Evolutionary conservation across 2,888 invertebrate species (phyloP).

Genomic region (Minunthozetes semirufus): DNA sequence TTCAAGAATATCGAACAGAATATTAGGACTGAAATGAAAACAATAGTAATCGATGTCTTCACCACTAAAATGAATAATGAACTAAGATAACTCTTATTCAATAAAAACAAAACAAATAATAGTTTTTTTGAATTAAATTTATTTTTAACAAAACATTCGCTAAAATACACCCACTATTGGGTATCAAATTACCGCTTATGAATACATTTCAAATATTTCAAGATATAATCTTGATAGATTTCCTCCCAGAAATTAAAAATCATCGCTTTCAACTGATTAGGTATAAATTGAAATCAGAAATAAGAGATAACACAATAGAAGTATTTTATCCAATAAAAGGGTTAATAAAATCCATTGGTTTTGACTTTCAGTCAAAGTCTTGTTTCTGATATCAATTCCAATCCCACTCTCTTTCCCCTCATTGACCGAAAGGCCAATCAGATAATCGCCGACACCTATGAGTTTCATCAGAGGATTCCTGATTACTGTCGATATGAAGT

Average conservation of each 20-base stretch:
- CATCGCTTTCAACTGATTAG: not conserved
- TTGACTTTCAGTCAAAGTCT: not conserved
- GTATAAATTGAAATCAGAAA: slow-evolving; percentile 1
- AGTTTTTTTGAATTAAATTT: not conserved
- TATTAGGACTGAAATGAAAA: slow-evolving; percentile 1
- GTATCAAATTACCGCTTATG: no score
- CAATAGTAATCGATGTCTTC: not conserved
- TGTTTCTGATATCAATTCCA: not conserved
- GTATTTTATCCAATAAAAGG: slow-evolving; percentile 1
- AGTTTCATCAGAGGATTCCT: not conserved
- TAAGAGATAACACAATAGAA: not conserved
- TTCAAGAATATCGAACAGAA: not conserved
- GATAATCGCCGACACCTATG: not conserved
- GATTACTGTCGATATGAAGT: not conserved
- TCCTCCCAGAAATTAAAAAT: no score
- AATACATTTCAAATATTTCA: no score
- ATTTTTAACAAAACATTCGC: no score
- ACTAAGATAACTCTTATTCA: no score
- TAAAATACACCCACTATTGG: no score
- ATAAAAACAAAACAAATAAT: not conserved
- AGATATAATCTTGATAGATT: no score
- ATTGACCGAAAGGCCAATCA: not conserved
- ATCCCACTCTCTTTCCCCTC: not conserved
- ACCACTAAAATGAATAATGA: not conserved
- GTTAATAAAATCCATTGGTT: slow-evolving; percentile 10